Evolutionary conservation across 1,140 invertebrate species (phyloP).

Genomic region (Drosophila saltans): DNA sequence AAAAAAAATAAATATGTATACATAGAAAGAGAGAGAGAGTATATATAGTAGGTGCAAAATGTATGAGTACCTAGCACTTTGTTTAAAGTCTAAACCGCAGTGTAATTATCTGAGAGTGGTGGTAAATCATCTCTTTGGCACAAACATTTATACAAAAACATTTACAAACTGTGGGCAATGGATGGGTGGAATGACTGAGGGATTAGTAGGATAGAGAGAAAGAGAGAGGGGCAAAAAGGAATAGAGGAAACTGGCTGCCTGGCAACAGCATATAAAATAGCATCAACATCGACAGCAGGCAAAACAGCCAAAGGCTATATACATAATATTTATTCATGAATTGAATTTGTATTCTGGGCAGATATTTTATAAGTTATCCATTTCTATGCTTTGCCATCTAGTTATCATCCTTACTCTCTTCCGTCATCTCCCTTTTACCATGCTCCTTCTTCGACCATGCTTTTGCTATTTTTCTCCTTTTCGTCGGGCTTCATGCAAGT

Average conservation of each 20-base stretch:
- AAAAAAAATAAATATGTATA: too few relatives aligned
- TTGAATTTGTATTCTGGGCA: constrained; percentile 79
- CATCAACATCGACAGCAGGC: constrained; percentile 31
- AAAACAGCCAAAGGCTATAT: constrained; percentile 59
- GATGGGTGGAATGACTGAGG: not conserved
- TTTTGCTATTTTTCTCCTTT: not conserved
- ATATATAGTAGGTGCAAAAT: not conserved
- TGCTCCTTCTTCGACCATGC: too few relatives aligned
- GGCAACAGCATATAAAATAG: constrained; percentile 46
- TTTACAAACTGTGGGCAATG: not conserved
- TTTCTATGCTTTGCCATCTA: constrained; percentile 38
- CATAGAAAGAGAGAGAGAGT: not conserved
- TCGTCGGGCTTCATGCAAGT: constrained; percentile 2
- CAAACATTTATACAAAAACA: constrained; percentile 4
- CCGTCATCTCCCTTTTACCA: not conserved
- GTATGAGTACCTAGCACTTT: not conserved
- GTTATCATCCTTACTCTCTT: not conserved
- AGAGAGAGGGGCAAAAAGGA: constrained; percentile 15
- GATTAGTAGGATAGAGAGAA: constrained; percentile 19
- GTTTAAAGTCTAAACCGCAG: constrained; percentile 53
- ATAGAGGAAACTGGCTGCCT: constrained; percentile 4
- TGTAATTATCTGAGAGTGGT: constrained; percentile 66
- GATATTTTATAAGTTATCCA: constrained; percentile 78
- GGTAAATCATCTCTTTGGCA: constrained; percentile 28
- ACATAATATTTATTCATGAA: constrained; percentile 81